Percentiles rank a stretch among this genome's conserved stretches.
These are phyloP conservation scores for Drosophila repleta DNA, from an alignment of 1,140 invertebrate genomes.

Conservation along the genomic window DNA sequence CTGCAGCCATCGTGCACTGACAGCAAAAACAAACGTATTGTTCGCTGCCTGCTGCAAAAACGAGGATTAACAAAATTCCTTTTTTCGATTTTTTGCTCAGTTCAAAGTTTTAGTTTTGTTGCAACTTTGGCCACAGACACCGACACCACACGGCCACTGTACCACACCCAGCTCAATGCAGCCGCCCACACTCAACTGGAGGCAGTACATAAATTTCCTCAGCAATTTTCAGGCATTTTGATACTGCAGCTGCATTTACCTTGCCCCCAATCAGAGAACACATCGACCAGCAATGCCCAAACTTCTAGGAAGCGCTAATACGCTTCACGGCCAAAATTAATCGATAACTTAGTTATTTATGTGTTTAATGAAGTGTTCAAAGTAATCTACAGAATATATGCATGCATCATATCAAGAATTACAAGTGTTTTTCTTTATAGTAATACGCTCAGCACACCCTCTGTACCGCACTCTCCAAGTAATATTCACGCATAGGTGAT, in stretches of 20 bases:
- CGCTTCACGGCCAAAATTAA: not conserved
- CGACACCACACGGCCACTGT: slow-evolving; percentile 35
- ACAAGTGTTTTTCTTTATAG: not conserved
- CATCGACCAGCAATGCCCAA: slow-evolving; percentile 22
- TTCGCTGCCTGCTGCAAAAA: slow-evolving; percentile 46
- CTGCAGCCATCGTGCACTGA: slow-evolving; percentile 24
- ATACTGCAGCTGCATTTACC: slow-evolving; percentile 28
- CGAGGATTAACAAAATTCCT: slow-evolving; percentile 40
- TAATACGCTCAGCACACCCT: not conserved
- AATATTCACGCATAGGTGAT: slow-evolving; percentile 13
- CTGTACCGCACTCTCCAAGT: slow-evolving; percentile 1
- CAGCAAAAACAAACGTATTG: slow-evolving; percentile 77
- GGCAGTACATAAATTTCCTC: slow-evolving; percentile 67
- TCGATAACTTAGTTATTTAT: too few relatives aligned
- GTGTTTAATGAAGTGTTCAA: too few relatives aligned
- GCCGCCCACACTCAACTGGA: slow-evolving; percentile 19
- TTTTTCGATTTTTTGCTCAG: slow-evolving; percentile 10
- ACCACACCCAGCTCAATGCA: slow-evolving; percentile 26
- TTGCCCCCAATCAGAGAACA: slow-evolving; percentile 50
- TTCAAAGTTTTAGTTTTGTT: slow-evolving; percentile 76
- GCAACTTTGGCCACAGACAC: slow-evolving; percentile 74
- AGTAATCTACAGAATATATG: not conserved
- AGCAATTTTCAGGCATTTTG: slow-evolving; percentile 61
- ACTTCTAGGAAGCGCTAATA: slow-evolving; percentile 5
- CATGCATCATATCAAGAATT: too few relatives aligned